These are phyloP conservation scores for Pelodytes ibericus DNA, from an alignment of 2,797 vertebrate species.

Conservation along the genomic window DNA sequence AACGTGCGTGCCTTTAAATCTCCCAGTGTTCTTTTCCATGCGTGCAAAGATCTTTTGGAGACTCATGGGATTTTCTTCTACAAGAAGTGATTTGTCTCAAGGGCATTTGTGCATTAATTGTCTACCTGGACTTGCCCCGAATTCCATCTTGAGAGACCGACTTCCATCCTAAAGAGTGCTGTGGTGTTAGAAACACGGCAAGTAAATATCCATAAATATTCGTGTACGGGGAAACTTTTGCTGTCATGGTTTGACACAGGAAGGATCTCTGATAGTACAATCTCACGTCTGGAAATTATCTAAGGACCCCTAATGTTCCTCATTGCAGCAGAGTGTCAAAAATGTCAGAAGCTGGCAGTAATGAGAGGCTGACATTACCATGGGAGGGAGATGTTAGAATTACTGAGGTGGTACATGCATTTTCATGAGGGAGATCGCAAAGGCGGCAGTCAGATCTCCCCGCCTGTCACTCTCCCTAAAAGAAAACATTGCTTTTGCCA, in stretches of 20 bases:
- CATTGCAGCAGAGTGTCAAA: constrained; percentile 80
- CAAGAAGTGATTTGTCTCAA: constrained; percentile 1
- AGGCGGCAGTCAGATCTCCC: constrained; percentile 83
- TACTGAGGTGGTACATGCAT: constrained; percentile 85
- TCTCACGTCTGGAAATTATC: constrained; percentile 82
- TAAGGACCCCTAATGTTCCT: constrained; percentile 94
- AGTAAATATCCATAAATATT: constrained; percentile 54
- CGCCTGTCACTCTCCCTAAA: constrained; percentile 68
- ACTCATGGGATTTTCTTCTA: background rate
- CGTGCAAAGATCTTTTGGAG: background rate
- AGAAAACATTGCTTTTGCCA: constrained; percentile 59
- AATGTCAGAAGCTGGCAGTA: constrained; percentile 87
- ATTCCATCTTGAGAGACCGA: background rate
- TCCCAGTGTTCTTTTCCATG: background rate
- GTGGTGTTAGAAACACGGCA: constrained; percentile 32
- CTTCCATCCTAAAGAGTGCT: background rate
- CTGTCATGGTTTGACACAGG: constrained; percentile 85
- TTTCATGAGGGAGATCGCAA: constrained; percentile 85
- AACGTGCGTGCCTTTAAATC: background rate
- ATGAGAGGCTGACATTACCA: constrained; percentile 94
- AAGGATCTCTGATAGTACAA: constrained; percentile 79
- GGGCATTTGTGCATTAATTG: background rate
- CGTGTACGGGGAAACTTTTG: constrained; percentile 56
- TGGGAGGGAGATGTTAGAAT: constrained; percentile 87
- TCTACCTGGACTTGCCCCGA: background rate